A percentile compares a stretch with the other conserved stretches of the same genome.
These are phyloP conservation scores for Spodoptera exigua DNA, from an alignment of 2,888 invertebrate genomes.

Conservation along the genomic window DNA sequence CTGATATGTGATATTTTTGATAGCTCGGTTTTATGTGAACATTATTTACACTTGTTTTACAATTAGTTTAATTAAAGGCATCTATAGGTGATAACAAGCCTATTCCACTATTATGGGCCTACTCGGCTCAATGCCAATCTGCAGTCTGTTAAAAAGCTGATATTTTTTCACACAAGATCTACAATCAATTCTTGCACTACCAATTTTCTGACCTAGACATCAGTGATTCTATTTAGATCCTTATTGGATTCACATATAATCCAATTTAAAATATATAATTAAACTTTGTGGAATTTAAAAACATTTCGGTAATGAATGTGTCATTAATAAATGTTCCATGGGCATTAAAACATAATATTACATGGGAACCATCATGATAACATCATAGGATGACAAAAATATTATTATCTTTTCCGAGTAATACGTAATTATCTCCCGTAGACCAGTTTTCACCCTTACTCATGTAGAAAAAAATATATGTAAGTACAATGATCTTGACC, in stretches of 20 bases:
- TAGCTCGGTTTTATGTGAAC: conserved; percentile 57
- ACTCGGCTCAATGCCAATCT: conserved; percentile 45
- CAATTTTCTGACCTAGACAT: too few species aligned
- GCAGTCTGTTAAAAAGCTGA: too few species aligned
- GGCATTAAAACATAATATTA: too few species aligned
- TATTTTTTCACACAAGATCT: neutral
- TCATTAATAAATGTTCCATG: too few species aligned
- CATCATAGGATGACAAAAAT: neutral
- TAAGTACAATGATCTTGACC: too few species aligned
- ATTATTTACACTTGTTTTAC: conserved; percentile 32
- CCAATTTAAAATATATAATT: too few species aligned
- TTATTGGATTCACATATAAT: too few species aligned
- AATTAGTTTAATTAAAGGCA: conserved; percentile 16
- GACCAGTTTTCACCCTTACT: neutral
- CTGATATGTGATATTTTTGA: conserved; percentile 69
- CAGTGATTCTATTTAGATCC: too few species aligned
- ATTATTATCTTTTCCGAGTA: neutral
- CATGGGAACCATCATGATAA: conserved; percentile 21
- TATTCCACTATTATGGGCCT: conserved; percentile 31
- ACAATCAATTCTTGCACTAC: neutral
- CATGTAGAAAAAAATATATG: neutral
- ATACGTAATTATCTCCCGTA: neutral
- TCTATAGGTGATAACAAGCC: conserved; percentile 25
- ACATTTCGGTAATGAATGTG: too few species aligned
- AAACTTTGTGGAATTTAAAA: too few species aligned